phyloP scores from a whole-genome alignment of 2,113 vertebrate genomes.

The Dasyornis broadbenti region DNA sequence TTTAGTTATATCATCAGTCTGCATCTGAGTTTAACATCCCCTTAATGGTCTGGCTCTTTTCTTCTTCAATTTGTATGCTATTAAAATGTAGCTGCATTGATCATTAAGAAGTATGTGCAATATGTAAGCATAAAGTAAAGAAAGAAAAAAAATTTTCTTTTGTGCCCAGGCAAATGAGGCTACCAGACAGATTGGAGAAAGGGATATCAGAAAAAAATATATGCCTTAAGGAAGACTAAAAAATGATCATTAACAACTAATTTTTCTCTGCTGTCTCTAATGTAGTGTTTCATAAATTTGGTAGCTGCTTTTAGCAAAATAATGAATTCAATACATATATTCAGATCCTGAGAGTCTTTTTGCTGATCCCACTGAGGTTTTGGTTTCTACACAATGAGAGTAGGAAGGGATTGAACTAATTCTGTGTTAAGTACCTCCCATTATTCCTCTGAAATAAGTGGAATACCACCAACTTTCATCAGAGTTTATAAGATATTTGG shows the following conservation, averaged over 20 bases:
- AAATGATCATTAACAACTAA: not conserved
- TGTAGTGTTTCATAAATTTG: not conserved
- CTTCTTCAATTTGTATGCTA: not conserved
- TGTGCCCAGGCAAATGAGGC: not conserved
- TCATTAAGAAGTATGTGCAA: not conserved
- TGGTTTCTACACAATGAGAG: not conserved
- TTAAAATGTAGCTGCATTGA: not conserved
- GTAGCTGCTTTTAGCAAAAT: not conserved
- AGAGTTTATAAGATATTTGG: not conserved
- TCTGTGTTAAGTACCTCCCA: not conserved
- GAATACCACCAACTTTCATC: not conserved
- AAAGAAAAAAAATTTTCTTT: not conserved
- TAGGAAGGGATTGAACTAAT: not conserved
- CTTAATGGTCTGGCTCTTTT: not conserved
- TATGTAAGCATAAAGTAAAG: not conserved
- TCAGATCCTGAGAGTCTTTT: not conserved
- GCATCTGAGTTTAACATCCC: not conserved
- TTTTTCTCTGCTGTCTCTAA: not conserved
- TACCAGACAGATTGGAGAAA: not conserved
- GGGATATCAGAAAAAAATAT: not conserved
- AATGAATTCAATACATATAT: not conserved
- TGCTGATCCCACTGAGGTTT: not conserved
- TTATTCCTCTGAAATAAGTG: not conserved
- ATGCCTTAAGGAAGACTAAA: not conserved
- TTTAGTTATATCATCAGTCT: not conserved